Base-by-base conservation (phyloP, 1,140 invertebrate species). In the Pogonomyrmex californicus region DNA sequence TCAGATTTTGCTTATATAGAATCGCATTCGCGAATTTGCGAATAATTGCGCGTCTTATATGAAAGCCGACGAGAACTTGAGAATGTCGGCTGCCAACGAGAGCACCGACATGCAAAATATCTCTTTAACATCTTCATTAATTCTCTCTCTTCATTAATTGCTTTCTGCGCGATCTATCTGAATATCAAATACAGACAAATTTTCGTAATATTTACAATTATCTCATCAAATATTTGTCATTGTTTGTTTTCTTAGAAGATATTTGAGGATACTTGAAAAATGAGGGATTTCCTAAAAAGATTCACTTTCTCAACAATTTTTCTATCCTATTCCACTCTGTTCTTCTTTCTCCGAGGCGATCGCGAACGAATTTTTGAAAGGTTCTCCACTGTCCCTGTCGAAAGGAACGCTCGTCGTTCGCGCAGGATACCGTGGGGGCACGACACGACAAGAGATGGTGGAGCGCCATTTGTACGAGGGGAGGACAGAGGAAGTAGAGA, bases 381-480 rank as follows among this genome's bases (percentile, higher is more conserved):
- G n/a, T 23, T 38, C 54, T 71, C 51, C 17, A 9, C 41, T 41
- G 60, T 60, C 33, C 51, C 51, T 23, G 49, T 49, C 68, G 54
- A 49, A 83, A 73, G 54, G 58, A 75, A 75, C 68, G 73, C 23
- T 81, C 78, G 62, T 47, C 66, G 54, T 58, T 66, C 77, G 60
- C 51, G 65, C 79, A 89, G 88, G 89, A 89, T 89, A 77, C 68
- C 79, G 14, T 60, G 54, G 65, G 38, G 23, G 75, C 79, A 85
- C 49, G 75, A 86, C 79, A 75, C 56, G 79, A 51, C 47, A 30
- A 79, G 78, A 86, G 91, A 91, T 68, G 85, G 88, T 86, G 79
- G 23, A 30, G 75, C 83, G 75, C 77, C 86, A 77, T 90, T 90
- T 88, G 88, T 36, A 62, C 58, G 78, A 86, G 77, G 85, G 85